phyloP scores from a whole-genome alignment of 2,113 vertebrate species.

The Gallinago media region DNA sequence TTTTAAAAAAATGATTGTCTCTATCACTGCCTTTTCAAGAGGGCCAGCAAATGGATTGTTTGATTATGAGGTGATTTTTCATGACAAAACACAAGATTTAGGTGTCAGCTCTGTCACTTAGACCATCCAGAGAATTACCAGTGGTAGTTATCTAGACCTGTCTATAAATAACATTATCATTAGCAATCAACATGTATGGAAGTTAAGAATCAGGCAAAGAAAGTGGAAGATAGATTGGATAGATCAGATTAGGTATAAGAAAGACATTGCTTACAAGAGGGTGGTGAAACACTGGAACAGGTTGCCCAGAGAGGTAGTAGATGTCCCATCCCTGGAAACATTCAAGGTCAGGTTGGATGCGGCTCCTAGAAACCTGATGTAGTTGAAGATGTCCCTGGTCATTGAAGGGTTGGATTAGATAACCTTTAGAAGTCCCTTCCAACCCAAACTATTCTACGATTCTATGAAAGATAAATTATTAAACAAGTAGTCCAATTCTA shows the following conservation, averaged over 20 bases:
- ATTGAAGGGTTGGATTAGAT: too few relatives aligned
- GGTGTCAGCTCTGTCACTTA: not conserved
- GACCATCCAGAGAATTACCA: not conserved
- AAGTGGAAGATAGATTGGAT: not conserved
- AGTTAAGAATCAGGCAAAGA: not conserved
- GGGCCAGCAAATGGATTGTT: not conserved
- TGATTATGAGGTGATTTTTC: not conserved
- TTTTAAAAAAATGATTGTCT: not conserved
- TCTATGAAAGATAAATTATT: not conserved
- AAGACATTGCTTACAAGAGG: fast-evolving
- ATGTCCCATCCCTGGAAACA: too few relatives aligned
- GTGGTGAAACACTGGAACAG: not conserved
- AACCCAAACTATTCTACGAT: not conserved
- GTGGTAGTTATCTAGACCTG: not conserved
- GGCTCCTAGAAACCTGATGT: not conserved
- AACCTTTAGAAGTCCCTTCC: not conserved
- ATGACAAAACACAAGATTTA: not conserved
- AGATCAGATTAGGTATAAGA: not conserved
- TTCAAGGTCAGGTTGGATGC: fast-evolving
- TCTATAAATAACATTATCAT: not conserved
- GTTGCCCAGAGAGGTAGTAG: not conserved
- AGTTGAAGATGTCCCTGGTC: not conserved
- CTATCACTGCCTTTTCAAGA: not conserved
- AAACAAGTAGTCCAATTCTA: not conserved
- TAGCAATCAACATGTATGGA: not conserved